A percentile compares a stretch with the other conserved stretches of the same genome.
Evolutionary conservation across 2,888 invertebrate genomes (phyloP).

Genomic region (Platynereis dumerilii): DNA sequence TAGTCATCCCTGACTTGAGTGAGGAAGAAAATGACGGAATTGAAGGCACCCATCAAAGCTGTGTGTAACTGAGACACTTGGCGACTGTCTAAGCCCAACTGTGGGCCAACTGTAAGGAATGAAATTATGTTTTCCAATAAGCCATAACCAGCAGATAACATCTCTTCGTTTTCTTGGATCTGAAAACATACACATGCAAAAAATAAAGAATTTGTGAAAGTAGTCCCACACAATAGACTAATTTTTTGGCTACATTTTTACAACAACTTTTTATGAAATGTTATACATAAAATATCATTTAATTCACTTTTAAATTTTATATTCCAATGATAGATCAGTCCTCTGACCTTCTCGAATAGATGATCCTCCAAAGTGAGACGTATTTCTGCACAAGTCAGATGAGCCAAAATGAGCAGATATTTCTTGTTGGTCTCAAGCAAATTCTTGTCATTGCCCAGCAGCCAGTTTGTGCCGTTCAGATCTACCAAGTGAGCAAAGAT

Average conservation of each 20-base stretch:
- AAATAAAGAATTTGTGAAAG: too few relatives aligned
- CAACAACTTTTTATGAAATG: too few relatives aligned
- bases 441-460: too few relatives aligned
- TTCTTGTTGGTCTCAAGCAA: conserved; percentile 67
- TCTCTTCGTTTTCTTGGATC: conserved; percentile 43
- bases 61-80: conserved; percentile 90
- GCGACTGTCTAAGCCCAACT: conserved; percentile 46
- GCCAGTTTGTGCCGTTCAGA: too few relatives aligned
- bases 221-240: too few relatives aligned
- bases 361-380: conserved; percentile 92
- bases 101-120: conserved; percentile 49
- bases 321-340: too few relatives aligned
- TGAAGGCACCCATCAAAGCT: conserved; percentile 68
- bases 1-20: conserved; percentile 24
- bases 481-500: too few relatives aligned
- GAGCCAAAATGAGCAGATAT: conserved; percentile 81
- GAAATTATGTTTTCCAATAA: conserved; percentile 57
- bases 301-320: too few relatives aligned
- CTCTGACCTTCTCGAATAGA: conserved; percentile 71
- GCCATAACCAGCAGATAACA: conserved; percentile 55
- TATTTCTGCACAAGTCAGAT: conserved; percentile 89
- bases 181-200: conserved; percentile 25
- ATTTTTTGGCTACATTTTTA: too few relatives aligned
- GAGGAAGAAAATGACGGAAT: conserved; percentile 50
- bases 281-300: too few relatives aligned